Percentiles rank a stretch among this genome's conserved stretches.
phyloP scores from a whole-genome alignment of 2,113 vertebrate species.

The Apteryx mantelli region DNA sequence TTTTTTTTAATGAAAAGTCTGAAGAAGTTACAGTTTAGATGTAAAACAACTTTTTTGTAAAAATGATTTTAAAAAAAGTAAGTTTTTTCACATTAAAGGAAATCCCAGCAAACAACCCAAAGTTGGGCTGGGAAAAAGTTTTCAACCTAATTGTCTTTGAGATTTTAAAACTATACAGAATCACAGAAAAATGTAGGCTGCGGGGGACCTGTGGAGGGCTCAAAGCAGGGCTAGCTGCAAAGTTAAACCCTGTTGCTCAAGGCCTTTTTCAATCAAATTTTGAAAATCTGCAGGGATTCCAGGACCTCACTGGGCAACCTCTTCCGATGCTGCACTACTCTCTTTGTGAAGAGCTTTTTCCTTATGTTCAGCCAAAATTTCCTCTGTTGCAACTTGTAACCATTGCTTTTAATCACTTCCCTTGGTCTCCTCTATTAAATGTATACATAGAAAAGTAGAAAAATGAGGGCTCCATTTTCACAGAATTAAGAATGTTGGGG shows the following conservation, averaged over 20 bases:
- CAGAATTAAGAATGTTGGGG: not conserved
- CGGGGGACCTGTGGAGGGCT: too few species aligned
- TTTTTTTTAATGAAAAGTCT: not conserved
- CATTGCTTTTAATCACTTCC: not conserved
- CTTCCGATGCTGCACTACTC: too few species aligned
- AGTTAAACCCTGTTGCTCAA: too few species aligned
- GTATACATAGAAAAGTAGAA: not conserved
- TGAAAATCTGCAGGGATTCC: too few species aligned
- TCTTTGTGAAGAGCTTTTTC: too few species aligned
- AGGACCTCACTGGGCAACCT: too few species aligned
- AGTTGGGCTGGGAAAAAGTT: not conserved
- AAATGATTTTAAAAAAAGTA: not conserved
- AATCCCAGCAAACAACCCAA: not conserved
- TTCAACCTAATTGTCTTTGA: not conserved
- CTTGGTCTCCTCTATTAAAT: fast-evolving
- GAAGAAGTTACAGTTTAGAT: not conserved
- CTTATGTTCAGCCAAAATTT: too few species aligned
- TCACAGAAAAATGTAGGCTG: not conserved
- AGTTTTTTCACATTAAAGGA: not conserved
- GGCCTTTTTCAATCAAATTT: too few species aligned
- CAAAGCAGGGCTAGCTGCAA: too few species aligned
- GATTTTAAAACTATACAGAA: fast-evolving
- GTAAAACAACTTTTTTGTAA: not conserved
- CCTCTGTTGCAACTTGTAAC: too few species aligned
- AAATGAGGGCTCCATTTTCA: not conserved